Evolutionary conservation across 2,888 invertebrate species (phyloP).

Genomic region (Atrina japonica): DNA sequence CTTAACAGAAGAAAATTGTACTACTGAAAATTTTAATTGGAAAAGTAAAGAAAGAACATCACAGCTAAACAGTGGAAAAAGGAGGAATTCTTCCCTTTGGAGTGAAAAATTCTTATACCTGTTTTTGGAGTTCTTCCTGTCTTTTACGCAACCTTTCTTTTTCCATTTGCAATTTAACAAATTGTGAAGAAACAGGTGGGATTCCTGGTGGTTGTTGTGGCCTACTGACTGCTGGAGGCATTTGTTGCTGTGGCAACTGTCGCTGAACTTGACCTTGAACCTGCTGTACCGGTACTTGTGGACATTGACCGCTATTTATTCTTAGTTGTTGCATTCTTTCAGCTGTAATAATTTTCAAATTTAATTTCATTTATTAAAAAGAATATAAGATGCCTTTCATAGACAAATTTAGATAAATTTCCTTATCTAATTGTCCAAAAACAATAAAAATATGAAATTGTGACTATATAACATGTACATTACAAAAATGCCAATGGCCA

Average conservation of each 20-base stretch:
- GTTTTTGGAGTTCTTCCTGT: conserved; percentile 93
- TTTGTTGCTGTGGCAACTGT: conserved; percentile 79
- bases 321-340: conserved; percentile 65
- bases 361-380: not conserved
- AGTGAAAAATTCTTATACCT: conserved; percentile 83
- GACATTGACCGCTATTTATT: conserved; percentile 35
- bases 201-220: conserved; percentile 29
- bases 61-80: too few species aligned
- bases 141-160: conserved; percentile 93
- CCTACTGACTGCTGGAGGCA: conserved; percentile 9
- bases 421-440: too few species aligned
- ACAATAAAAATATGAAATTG: too few species aligned
- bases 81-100: not conserved
- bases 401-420: too few species aligned
- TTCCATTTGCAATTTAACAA: conserved; percentile 89
- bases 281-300: conserved; percentile 2
- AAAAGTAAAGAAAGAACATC: too few species aligned
- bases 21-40: too few species aligned
- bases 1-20: too few species aligned
- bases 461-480: too few species aligned
- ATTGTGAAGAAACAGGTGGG: conserved; percentile 38
- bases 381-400: too few species aligned
- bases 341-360: too few species aligned
- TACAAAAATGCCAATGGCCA: too few species aligned
- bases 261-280: conserved; percentile 81